Evolutionary conservation across 2,113 vertebrate genomes (phyloP).

Genomic region (Cynocephalus volans): DNA sequence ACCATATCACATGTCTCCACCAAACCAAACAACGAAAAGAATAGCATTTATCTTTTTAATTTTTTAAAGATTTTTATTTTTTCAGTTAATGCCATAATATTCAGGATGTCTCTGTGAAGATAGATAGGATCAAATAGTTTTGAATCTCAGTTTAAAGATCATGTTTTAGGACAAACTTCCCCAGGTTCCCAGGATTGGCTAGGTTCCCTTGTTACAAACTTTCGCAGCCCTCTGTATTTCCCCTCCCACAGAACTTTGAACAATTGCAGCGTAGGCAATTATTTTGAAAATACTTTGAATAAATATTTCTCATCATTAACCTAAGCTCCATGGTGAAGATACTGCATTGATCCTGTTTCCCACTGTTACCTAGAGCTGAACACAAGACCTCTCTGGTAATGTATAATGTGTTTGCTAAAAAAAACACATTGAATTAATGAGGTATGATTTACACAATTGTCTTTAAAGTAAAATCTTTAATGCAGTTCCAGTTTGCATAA

Average conservation of each 20-base stretch:
- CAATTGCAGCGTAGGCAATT: accelerated
- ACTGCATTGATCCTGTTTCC: accelerated
- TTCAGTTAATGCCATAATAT: background rate
- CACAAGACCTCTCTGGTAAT: background rate
- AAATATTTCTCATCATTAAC: background rate
- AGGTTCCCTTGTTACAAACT: background rate
- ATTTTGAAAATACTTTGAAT: background rate
- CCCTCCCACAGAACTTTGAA: background rate
- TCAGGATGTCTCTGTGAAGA: background rate
- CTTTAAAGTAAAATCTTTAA: background rate
- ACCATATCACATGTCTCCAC: background rate
- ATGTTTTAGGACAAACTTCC: background rate
- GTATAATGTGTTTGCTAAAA: background rate
- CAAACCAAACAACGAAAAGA: background rate
- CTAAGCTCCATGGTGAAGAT: background rate
- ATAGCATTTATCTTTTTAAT: background rate
- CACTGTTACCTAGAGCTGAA: background rate
- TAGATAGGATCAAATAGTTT: background rate
- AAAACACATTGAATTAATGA: background rate
- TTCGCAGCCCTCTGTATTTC: background rate
- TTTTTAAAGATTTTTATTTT: conserved; percentile 38
- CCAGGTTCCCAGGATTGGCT: background rate
- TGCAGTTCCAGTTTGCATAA: background rate
- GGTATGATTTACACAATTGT: background rate
- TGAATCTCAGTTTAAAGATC: background rate